These are phyloP conservation scores for Trichogramma dendrolimi DNA, from an alignment of 2,888 invertebrate species.

Conservation along the genomic window DNA sequence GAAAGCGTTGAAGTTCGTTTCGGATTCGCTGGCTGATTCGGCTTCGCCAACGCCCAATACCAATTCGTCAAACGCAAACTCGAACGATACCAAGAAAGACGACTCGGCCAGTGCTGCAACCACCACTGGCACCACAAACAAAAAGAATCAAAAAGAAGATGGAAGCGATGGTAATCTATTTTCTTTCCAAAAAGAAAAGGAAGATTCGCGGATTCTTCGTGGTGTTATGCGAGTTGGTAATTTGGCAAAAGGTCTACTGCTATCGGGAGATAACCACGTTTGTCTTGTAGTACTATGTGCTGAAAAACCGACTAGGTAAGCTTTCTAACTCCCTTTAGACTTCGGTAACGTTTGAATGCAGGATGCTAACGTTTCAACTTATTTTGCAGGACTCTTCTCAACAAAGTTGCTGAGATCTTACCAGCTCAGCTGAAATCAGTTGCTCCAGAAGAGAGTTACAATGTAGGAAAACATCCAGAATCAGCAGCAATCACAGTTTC, in stretches of 20 bases:
- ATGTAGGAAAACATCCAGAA: conserved; percentile 76
- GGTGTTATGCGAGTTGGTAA: conserved; percentile 97
- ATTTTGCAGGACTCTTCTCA: conserved; percentile 64
- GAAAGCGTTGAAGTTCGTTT: conserved; percentile 88
- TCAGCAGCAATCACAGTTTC: conserved; percentile 81
- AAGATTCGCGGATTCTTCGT: conserved; percentile 71
- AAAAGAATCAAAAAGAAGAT: conserved; percentile 57
- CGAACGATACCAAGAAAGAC: conserved; percentile 32
- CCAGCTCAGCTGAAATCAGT: conserved; percentile 74
- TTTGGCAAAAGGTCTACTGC: conserved; percentile 81
- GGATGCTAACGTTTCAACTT: conserved; percentile 1
- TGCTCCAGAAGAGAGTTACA: conserved; percentile 73
- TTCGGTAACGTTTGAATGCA: not conserved
- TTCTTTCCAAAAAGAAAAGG: conserved; percentile 67
- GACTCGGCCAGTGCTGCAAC: conserved; percentile 23
- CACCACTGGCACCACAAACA: conserved; percentile 38
- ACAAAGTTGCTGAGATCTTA: conserved; percentile 80
- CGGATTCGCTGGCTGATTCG: conserved; percentile 74
- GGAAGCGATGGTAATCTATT: conserved; percentile 69
- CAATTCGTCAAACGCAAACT: conserved; percentile 31
- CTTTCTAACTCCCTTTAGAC: conserved; percentile 1
- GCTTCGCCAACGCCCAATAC: conserved; percentile 35
- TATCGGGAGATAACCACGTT: conserved; percentile 85
- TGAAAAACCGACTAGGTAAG: conserved; percentile 79
- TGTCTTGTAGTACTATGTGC: conserved; percentile 92